These are phyloP conservation scores for Papilio xuthus DNA, from an alignment of 1,140 invertebrate genomes.

Conservation along the genomic window DNA sequence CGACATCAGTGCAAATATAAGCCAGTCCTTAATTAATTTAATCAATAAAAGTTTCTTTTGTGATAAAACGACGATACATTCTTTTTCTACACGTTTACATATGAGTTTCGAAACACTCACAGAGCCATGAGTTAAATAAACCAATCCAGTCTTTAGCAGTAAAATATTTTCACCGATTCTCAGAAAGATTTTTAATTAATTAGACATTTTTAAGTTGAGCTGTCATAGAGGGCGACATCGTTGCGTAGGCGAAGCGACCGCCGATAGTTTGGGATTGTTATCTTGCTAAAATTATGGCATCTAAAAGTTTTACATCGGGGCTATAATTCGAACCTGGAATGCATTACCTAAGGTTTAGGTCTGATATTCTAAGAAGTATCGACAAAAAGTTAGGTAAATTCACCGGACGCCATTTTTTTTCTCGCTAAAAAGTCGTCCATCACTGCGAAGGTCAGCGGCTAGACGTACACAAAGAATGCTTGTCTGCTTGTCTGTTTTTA, in stretches of 20 bases:
- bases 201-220: slow-evolving; percentile 44
- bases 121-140: slow-evolving; percentile 25
- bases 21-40: background rate
- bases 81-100: slow-evolving; percentile 5
- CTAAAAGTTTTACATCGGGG: slow-evolving; percentile 67
- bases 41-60: slow-evolving; percentile 17
- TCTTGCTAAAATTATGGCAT: slow-evolving; percentile 73
- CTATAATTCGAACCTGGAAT: slow-evolving; percentile 70
- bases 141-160: slow-evolving; percentile 10
- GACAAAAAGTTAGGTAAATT: slow-evolving; percentile 78
- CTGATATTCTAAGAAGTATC: slow-evolving; percentile 66
- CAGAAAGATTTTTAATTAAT: slow-evolving; percentile 53
- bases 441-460: slow-evolving; percentile 70
- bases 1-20: background rate
- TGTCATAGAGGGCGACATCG: slow-evolving; percentile 44
- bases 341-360: slow-evolving; percentile 75
- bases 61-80: background rate
- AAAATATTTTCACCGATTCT: slow-evolving; percentile 41
- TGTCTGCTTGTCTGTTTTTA: slow-evolving; percentile 69
- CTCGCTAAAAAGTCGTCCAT: slow-evolving; percentile 70
- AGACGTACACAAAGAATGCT: slow-evolving; percentile 76
- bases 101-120: slow-evolving; percentile 21
- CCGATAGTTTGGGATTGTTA: slow-evolving; percentile 61
- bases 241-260: slow-evolving; percentile 46
- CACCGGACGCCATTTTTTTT: slow-evolving; percentile 74